These are phyloP conservation scores for Cyprinus carpio DNA, from an alignment of 2,113 vertebrate species.

Conservation along the genomic window DNA sequence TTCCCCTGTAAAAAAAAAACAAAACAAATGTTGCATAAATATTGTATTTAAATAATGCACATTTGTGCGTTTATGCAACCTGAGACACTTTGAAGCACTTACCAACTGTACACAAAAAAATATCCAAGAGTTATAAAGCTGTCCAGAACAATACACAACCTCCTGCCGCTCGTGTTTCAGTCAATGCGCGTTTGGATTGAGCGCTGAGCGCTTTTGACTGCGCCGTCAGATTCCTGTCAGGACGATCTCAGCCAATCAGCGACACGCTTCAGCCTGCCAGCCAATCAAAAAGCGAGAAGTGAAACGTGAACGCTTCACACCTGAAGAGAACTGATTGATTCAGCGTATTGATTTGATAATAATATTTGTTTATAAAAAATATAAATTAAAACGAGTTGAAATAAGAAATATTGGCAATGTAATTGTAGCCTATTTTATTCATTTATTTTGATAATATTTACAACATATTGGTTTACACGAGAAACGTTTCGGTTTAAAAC, in stretches of 20 bases:
- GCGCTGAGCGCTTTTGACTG: constrained; percentile 54
- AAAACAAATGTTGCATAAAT: neutral
- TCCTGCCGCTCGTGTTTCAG: neutral
- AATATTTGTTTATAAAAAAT: neutral
- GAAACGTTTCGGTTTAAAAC: neutral
- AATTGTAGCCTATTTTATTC: too few species aligned
- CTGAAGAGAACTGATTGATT: neutral
- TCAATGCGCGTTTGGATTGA: neutral
- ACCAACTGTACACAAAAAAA: neutral
- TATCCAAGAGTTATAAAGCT: neutral
- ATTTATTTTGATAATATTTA: neutral
- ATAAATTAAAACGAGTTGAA: neutral
- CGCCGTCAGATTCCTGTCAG: constrained; percentile 32
- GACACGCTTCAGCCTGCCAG: constrained; percentile 34
- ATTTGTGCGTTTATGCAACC: neutral
- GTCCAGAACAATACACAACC: neutral
- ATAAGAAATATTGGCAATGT: neutral
- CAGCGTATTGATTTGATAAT: neutral
- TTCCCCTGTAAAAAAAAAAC: neutral
- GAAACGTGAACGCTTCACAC: constrained; percentile 56
- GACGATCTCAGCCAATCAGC: constrained; percentile 65
- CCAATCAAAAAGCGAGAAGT: constrained; percentile 66
- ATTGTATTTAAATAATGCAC: neutral
- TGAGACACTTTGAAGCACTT: neutral
- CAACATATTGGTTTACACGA: neutral